Evolutionary conservation across 2,797 vertebrate genomes (phyloP), one percentile per base, ranked within the genome.

Genomic region (Dipus sagitta): DNA sequence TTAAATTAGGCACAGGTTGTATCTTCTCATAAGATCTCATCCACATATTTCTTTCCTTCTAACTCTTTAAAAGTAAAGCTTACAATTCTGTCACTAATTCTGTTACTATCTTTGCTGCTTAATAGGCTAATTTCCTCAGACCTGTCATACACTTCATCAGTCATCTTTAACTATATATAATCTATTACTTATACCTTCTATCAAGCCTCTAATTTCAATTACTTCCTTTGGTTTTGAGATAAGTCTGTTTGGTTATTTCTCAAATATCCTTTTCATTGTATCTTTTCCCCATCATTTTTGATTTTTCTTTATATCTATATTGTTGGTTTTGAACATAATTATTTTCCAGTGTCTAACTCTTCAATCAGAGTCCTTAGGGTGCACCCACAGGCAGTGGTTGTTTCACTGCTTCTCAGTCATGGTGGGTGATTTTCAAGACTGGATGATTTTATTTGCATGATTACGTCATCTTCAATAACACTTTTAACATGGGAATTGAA

Each of bases 111-210:
- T 26, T 71, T 28, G 28, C 4, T 93, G 47, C 17, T 26, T 77
- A 71, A 24, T 81, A 34, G 28, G 52, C 23, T 81, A 84, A 93
- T 85, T 91, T 71, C 32, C 71, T 96, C 34, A 79, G 42, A 42
- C 4, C 32, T 60, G 52, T 23, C 34, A 30, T 54, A 30, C 26
- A 30, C 11, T 52, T 7, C 21, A 26, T 88, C 77, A 54, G 34
- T 71, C 75, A 70, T 81, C 77, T 64, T 79, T 81, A 86, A n/a
- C 62, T 81, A 47, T 42, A 42, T 12, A 58, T 12, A 32, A 86
- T 92, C 77, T 65, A 76, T 80, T 77, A 71, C n/a, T 60, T 77
- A 90, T 82, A 54, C 0, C 28, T 77, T 83, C 74, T 34, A 14
- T 42, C 11, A 65, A 42, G 8, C 23, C 72, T 81, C 77, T 21